Conservation (phyloP, 2,888 invertebrate species). For the Diarsia dahlii region DNA sequence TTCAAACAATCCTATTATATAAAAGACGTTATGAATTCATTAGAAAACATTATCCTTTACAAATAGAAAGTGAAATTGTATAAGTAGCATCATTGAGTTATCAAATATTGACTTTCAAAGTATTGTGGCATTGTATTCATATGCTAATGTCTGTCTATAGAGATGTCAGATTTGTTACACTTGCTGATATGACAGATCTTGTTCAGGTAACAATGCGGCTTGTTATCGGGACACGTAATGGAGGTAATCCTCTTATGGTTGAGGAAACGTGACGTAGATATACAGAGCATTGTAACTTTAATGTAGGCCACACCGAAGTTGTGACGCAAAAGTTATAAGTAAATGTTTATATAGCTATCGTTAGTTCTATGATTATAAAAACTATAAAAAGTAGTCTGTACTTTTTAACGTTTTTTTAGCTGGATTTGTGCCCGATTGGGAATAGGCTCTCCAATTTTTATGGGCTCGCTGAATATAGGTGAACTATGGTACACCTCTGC, state of each 20-base stretch:
- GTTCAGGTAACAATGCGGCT: slow-evolving; percentile 48
- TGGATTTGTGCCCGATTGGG: background rate
- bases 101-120: slow-evolving; percentile 62
- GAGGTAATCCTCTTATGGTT: slow-evolving; percentile 26
- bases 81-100: slow-evolving; percentile 61
- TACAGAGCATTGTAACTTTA: background rate
- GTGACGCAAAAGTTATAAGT: background rate
- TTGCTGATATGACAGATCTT: slow-evolving; percentile 50
- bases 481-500: background rate
- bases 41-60: slow-evolving; percentile 65
- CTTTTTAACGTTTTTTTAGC: background rate
- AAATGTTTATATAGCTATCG: background rate
- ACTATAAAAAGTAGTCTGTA: too few relatives aligned
- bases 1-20: slow-evolving; percentile 54
- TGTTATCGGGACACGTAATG: slow-evolving; percentile 34
- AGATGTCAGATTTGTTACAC: slow-evolving; percentile 61
- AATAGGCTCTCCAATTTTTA: background rate
- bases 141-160: slow-evolving; percentile 68
- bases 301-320: background rate
- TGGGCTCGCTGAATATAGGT: background rate
- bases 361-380: background rate
- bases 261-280: background rate
- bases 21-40: slow-evolving; percentile 59
- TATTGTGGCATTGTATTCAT: slow-evolving; percentile 61
- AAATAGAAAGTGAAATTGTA: slow-evolving; percentile 65